Evolutionary conservation across 1,140 invertebrate species (phyloP), one percentile per base, ranked within the genome.

Genomic region (Eufriesea mexicana): DNA sequence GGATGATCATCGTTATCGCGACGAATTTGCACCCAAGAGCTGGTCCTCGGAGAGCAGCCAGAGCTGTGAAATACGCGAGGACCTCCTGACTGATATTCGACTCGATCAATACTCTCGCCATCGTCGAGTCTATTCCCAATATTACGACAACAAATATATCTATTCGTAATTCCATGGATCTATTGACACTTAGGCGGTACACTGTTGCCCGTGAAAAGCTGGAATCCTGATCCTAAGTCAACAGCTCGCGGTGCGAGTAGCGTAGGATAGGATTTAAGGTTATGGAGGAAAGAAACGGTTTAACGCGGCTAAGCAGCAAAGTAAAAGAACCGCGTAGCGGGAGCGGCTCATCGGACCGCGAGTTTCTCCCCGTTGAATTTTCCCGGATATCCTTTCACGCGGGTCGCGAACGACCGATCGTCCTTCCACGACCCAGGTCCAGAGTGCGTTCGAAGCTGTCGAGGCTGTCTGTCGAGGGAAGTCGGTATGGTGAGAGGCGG

Each of bases 341-440:
- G 28, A n/a, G 35, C 4, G 59, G 49, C 59, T 57, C 62, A 51
- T 68, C 59, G 68, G 14, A 35, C 55, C 18, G 25, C 35, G 61
- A 76, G 67, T 84, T 76, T 84, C 74, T 51, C 28, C 66, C 81
- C 81, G 75, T 87, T 73, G 66, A n/a, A 73, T 85, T 88, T 88
- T 85, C 83, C 79, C 75, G 87, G 83, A 88, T 88, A 79, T 88
- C 83, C 85, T 88, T 88, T 88, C 85, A 87, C 81, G 85, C 71
- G 75, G 55, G 45, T 42, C 57, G 57, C 62, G 64, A 25, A 59
- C 71, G 78, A 80, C 61, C 66, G 42, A 84, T 86, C 86, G 86
- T 88, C 86, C 86, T 88, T 88, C 83, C 86, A 87, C 76, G 85
- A 67, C 67, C 74, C 81, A 73, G 59, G 47, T 45, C 71, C 74